These are phyloP conservation scores for Chrysemys picta DNA, from an alignment of 2,113 vertebrate species.

Conservation along the genomic window DNA sequence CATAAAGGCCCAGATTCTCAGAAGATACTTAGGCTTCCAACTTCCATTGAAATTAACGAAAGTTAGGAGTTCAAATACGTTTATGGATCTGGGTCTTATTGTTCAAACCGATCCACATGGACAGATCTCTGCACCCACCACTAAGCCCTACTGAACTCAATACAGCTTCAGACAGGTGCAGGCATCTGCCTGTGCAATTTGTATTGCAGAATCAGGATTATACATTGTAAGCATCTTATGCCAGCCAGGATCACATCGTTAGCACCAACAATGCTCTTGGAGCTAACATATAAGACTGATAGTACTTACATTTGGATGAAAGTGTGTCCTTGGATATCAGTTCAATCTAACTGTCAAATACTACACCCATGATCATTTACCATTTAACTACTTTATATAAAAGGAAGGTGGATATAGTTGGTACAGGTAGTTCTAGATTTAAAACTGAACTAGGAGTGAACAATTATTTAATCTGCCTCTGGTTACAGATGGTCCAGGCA, in stretches of 20 bases:
- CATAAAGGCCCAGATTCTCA: no score
- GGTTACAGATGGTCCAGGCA: background rate
- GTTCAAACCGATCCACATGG: background rate
- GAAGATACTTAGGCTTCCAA: no score
- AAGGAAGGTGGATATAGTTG: background rate
- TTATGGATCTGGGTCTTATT: no score
- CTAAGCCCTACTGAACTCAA: background rate
- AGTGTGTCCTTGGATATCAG: fast-evolving
- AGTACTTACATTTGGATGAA: background rate
- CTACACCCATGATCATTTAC: fast-evolving
- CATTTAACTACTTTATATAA: background rate
- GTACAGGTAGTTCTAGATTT: background rate
- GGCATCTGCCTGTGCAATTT: fast-evolving
- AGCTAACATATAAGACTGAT: background rate
- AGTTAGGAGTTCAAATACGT: no score
- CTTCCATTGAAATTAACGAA: no score
- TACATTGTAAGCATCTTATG: fast-evolving
- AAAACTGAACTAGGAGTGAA: background rate
- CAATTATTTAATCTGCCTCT: background rate
- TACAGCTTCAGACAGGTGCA: fast-evolving
- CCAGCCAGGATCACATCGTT: background rate
- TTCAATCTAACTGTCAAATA: fast-evolving
- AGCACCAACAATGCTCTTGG: background rate
- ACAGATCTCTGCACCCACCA: fast-evolving
- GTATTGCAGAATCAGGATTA: background rate